phyloP scores from a whole-genome alignment of 2,113 vertebrate species.

The rat (Rattus norvegicus) region GRCr8 NC_086029.1:86859501-86860000 shows the following conservation, averaged over 20 bases:
- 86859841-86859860: neutral
- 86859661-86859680: slow-evolving; percentile 10
- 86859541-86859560: neutral
- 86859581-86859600: slow-evolving; percentile 32
- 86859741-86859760: slow-evolving; percentile 10
- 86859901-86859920: neutral
- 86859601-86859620: slow-evolving; percentile 5
- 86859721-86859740: neutral
- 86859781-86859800: neutral
- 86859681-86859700: slow-evolving; percentile 1
- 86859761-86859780: neutral
- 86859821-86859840: neutral
- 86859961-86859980: neutral
- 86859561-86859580: neutral
- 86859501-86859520: neutral
- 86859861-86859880: neutral
- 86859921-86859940: neutral
- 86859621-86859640: slow-evolving; percentile 13
- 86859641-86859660: neutral
- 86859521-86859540: neutral
- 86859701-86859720: neutral
- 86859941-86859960: neutral
- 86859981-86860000: neutral
- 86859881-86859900: neutral
- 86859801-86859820: neutral